Conservation (phyloP, 2,888 invertebrate species). For the Mylabris sibirica region DNA sequence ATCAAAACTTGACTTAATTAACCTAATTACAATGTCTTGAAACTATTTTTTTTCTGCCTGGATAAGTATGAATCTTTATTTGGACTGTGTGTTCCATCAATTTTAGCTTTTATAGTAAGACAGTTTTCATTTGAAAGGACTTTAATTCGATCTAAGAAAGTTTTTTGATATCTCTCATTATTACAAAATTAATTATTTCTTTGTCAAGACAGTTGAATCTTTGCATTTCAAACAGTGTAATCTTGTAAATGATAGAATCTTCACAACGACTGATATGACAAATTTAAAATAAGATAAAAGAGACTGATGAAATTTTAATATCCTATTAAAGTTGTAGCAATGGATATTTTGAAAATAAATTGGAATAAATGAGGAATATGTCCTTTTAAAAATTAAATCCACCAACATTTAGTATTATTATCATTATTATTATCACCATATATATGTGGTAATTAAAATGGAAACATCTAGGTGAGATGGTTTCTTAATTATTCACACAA, state of each 20-base stretch:
- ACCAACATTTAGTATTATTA: no score
- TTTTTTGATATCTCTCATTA: background rate
- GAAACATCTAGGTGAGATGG: constrained; percentile 22
- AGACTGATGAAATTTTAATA: background rate
- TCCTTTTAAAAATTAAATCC: no score
- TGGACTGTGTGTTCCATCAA: background rate
- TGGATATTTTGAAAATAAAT: background rate
- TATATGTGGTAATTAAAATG: constrained; percentile 22
- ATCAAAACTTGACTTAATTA: background rate
- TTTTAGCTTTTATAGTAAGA: background rate
- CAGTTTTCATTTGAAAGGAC: background rate
- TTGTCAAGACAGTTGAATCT: background rate
- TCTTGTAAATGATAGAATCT: constrained; percentile 3
- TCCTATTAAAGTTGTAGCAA: background rate
- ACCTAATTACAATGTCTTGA: background rate
- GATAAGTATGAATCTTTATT: no score
- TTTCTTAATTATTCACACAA: constrained; percentile 30
- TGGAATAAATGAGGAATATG: background rate
- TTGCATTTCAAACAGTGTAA: background rate
- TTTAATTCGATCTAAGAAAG: background rate
- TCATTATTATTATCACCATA: background rate
- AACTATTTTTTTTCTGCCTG: no score
- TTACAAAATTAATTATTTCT: constrained; percentile 5
- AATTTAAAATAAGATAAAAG: background rate
- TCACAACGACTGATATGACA: background rate